Evolutionary conservation across 1,140 invertebrate genomes (phyloP), one percentile per base, ranked within the genome.

Genomic region (Bombus affinis): DNA sequence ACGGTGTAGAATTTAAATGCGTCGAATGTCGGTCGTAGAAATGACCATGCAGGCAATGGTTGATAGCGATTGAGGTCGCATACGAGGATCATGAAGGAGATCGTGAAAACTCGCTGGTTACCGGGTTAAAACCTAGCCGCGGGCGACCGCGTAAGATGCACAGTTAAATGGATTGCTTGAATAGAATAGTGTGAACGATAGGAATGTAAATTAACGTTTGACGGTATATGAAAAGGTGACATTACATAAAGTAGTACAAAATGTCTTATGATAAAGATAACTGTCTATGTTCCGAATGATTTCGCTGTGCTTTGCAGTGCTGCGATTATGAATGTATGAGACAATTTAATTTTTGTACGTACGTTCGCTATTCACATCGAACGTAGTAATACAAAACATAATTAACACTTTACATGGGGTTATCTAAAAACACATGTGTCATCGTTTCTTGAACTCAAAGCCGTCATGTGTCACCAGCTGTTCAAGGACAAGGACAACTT

Each of bases 41-140:
- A 90, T 87, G 77, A 66, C 35, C 77, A 76, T 72, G 86, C 77
- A 59, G 85, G 71, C 62, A 83, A 66, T 53, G 83, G 42, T 71
- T 70, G 85, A 86, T 87, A 91, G 89, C 78, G 81, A 91, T 91
- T 86, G 76, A 89, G 90, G 90, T 83, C 90, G 83, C 44, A 80
- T 73, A 81, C 85, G 83, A 88, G 77, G 39, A 68, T 80, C 76
- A 65, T 57, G 65, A 81, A 65, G 74, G 68, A 78, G 85, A 90
- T 89, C 90, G 68, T 86, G 90, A 86, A 91, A 91, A 86, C 83
- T 86, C 68, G 71, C 42, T 62, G 59, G 89, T 91, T 91, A 88
- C 87, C 85, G 87, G 87, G 87, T 89, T 87, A 85, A 78, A 39
- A 65, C 65, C 62, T 70, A 71, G 73, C 85, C 74, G 65, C 70